phyloP scores from a whole-genome alignment of 2,113 vertebrate species.

The Nansenia antarctica region DNA sequence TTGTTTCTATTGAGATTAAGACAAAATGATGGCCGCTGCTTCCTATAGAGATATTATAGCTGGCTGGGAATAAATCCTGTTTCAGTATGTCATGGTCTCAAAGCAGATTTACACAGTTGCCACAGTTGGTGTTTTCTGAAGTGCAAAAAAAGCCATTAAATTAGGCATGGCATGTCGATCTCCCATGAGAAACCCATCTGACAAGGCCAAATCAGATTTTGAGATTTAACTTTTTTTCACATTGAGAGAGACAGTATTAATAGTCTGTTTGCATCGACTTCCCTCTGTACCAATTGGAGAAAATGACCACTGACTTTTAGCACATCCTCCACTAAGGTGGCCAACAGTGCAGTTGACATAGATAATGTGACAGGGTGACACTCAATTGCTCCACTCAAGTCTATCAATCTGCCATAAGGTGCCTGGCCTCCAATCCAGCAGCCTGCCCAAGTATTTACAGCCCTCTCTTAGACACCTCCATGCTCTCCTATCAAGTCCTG shows the following conservation, averaged over 20 bases:
- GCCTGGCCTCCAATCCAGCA: neutral
- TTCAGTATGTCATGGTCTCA: neutral
- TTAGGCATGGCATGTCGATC: neutral
- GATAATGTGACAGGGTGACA: neutral
- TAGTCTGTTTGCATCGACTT: neutral
- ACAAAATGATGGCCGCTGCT: neutral
- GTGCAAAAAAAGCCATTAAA: neutral
- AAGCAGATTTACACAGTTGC: slow-evolving; percentile 10
- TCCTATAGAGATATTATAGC: neutral
- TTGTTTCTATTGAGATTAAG: neutral
- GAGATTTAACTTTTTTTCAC: neutral
- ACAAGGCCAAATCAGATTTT: neutral
- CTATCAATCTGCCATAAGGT: neutral
- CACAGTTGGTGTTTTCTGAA: neutral
- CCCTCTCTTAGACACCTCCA: neutral
- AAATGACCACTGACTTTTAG: neutral
- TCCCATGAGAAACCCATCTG: neutral
- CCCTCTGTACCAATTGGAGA: no score
- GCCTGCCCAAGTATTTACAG: neutral
- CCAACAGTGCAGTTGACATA: neutral
- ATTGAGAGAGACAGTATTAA: neutral
- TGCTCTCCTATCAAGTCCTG: neutral
- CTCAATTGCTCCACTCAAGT: neutral
- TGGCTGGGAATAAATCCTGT: neutral
- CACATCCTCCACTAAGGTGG: neutral